Evolutionary conservation across 64 coral and sea anemone species (phyloP).

Genomic region (Montipora efflorescens): DNA sequence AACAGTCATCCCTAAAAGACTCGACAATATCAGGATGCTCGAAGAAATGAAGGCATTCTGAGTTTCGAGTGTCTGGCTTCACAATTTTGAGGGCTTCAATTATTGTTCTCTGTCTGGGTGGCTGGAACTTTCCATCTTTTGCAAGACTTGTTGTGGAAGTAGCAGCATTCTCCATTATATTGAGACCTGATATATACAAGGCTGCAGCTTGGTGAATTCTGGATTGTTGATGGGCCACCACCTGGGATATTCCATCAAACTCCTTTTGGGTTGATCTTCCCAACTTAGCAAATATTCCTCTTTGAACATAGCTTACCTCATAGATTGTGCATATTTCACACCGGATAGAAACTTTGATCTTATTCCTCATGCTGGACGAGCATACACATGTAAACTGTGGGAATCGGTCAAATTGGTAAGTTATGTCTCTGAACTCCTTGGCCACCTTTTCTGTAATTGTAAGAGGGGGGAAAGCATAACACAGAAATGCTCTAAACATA

Average conservation of each 20-base stretch:
- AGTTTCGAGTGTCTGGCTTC: neutral
- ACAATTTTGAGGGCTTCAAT: neutral
- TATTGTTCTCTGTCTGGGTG: constrained; percentile 19
- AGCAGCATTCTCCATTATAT: neutral
- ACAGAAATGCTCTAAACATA: neutral
- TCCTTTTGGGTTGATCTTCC: neutral
- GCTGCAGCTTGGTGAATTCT: constrained; percentile 6
- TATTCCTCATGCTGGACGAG: neutral
- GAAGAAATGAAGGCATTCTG: neutral
- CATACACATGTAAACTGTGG: neutral
- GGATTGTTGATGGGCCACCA: neutral
- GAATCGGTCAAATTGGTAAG: neutral
- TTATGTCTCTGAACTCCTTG: neutral
- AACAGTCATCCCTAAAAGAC: constrained; percentile 1
- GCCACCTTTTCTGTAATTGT: neutral
- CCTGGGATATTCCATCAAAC: constrained; percentile 23
- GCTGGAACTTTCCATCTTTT: neutral
- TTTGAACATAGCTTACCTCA: neutral
- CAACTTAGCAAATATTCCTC: neutral
- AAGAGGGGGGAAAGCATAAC: constrained; percentile 3
- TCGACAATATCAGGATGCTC: neutral
- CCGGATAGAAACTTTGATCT: neutral
- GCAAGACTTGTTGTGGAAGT: neutral
- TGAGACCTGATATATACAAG: neutral
- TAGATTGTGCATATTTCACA: neutral